Evolutionary conservation across 2,888 invertebrate genomes (phyloP).

Genomic region (Euphydryas editha): DNA sequence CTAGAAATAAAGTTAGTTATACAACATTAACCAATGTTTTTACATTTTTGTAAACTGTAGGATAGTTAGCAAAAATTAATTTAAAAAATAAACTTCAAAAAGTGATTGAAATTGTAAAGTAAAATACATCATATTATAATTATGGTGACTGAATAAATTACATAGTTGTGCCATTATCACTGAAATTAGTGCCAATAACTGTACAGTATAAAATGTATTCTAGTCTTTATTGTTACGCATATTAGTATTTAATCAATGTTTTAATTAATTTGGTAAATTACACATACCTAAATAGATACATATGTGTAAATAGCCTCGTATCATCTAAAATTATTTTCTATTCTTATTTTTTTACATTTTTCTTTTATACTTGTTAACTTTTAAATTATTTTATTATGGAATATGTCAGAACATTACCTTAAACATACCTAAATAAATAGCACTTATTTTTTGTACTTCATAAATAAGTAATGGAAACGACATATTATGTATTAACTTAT

Average conservation of each 20-base stretch:
- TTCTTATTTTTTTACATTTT: conserved; percentile 54
- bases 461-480: conserved; percentile 11
- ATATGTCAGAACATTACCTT: conserved; percentile 1
- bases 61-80: conserved; percentile 75
- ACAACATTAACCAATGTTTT: conserved; percentile 69
- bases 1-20: conserved; percentile 74
- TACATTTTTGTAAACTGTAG: conserved; percentile 77
- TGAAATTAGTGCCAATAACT: conserved; percentile 84
- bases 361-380: conserved; percentile 38
- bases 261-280: conserved; percentile 72
- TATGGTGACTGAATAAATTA: conserved; percentile 63
- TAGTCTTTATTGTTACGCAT: conserved; percentile 84
- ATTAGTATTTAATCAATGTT: conserved; percentile 81
- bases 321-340: conserved; percentile 55
- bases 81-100: conserved; percentile 50
- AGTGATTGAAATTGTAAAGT: conserved; percentile 61
- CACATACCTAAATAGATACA: conserved; percentile 53
- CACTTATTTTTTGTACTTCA: conserved; percentile 14
- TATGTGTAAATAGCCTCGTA: conserved; percentile 53
- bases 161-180: conserved; percentile 79
- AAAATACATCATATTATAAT: conserved; percentile 57
- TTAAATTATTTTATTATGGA: conserved; percentile 16
- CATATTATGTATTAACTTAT: conserved; percentile 8
- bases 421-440: background rate
- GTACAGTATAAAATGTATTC: conserved; percentile 81